Evolutionary conservation across 1,140 invertebrate species (phyloP).

Genomic region (Andrena cerasifolii): DNA sequence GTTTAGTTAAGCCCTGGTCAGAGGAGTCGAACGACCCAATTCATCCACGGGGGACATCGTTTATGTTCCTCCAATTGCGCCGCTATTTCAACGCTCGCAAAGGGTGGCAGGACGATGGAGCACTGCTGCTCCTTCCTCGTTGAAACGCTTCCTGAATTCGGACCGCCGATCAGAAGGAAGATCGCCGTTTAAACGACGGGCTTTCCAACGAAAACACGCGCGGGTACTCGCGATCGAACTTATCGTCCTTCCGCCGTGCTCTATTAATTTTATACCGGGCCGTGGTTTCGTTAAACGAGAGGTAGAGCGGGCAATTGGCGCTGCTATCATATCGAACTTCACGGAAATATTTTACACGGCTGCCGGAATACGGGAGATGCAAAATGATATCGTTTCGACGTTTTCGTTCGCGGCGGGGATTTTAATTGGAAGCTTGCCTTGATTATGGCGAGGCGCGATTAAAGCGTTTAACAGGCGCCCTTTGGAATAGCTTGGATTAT

Average conservation of each 20-base stretch:
- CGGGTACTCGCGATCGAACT: background rate
- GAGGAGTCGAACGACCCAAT: background rate
- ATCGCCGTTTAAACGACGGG: conserved; percentile 2
- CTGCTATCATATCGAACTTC: background rate
- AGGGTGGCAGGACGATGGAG: background rate
- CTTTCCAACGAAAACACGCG: background rate
- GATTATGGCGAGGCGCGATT: background rate
- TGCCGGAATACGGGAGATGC: background rate
- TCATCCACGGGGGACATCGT: conserved; percentile 7
- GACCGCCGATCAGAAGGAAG: background rate
- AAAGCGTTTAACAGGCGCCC: no score
- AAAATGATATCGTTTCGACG: conserved; percentile 5
- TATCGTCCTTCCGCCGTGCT: background rate
- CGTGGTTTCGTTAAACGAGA: no score
- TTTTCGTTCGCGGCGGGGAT: background rate
- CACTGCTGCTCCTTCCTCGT: no score
- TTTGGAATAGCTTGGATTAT: no score
- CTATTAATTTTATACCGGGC: background rate
- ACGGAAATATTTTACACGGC: background rate
- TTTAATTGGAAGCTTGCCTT: conserved; percentile 9
- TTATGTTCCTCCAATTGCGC: conserved; percentile 8
- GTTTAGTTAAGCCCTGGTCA: background rate
- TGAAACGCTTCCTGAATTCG: background rate
- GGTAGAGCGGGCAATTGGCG: background rate
- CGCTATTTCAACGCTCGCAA: background rate